Base-by-base conservation (phyloP, 2,113 vertebrate species). In the Typhlomys cinereus region DNA sequence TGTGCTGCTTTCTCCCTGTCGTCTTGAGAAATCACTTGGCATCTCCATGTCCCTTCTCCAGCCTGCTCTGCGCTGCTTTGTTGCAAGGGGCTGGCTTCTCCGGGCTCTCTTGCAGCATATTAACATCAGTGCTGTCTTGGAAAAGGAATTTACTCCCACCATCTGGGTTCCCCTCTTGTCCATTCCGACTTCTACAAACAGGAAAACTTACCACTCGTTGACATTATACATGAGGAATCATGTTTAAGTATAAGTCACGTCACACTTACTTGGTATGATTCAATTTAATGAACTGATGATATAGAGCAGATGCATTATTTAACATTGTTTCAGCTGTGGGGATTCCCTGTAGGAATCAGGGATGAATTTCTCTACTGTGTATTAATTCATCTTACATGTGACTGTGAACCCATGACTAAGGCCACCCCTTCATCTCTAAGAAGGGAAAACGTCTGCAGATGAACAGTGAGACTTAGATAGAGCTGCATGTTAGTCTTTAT, bases 401-500 rank as follows among this genome's bases (percentile, higher is more conserved):
- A 66, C 95, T 94, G 94, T 97, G 96, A 97, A 96, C 95, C 94
- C 93, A 96, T 91, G 95, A 62, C 94, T 81, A 79, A 76, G 84
- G 85, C 93, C 78, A 75, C 97, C 73, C 94, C 93, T 78, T 96
- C 95, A 95, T 95, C 93, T 97, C 39, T 91, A 89, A 83, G 25
- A 81, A 92, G 94, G 95, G 57, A 94, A 96, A 90, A 80, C 96
- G 81, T 95, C 95, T 97, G 69, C 96, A 96, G 95, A 92, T 41
- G 39, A 97, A 94, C 95, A 96, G 96, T 96, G 96, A 96, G 94
- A 96, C 94, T 97, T 96, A 92, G 80, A 91, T 96, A 94, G 96
- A 97, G 95, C 92, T 97, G 97, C 97, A 97, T 96, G 97, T 97
- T 93, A 97, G 96, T 95, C 2, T 96, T 96, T 21, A 31, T 94